Percentiles rank a stretch among this genome's conserved stretches.
These are phyloP conservation scores for Myocastor coypus DNA, from an alignment of 2,113 vertebrate genomes.

Conservation along the genomic window DNA sequence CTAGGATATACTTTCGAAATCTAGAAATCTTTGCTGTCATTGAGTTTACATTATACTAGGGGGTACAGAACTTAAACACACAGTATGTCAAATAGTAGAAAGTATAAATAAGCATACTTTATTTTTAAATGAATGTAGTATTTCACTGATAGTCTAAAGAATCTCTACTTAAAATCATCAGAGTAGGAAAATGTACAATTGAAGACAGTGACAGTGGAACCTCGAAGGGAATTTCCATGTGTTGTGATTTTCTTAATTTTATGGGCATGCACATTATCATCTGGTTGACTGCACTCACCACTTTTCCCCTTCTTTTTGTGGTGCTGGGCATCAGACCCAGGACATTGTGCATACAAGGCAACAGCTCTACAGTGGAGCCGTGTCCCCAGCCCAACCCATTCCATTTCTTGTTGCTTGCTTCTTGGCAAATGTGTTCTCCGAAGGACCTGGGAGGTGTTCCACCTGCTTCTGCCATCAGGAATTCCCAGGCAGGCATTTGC, in stretches of 20 bases:
- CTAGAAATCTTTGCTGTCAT: not conserved
- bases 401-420: not conserved
- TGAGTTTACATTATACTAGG: not conserved
- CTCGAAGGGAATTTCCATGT: not conserved
- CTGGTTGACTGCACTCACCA: rapidly evolving
- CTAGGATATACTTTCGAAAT: not conserved
- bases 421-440: not conserved
- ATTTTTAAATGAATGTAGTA: not conserved
- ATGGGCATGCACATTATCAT: rapidly evolving
- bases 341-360: not conserved
- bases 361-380: not conserved
- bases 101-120: not conserved
- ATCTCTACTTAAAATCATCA: not conserved
- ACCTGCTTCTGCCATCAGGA: not conserved
- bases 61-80: not conserved
- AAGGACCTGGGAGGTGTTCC: not conserved
- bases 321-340: not conserved
- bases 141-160: not conserved
- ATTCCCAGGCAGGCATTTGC: not conserved
- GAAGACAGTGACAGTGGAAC: not conserved
- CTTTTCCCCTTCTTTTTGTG: not conserved
- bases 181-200: not conserved
- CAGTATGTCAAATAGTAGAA: not conserved
- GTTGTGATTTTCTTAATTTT: not conserved
- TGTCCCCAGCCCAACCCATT: not conserved